A percentile compares a stretch with the other conserved stretches of the same genome.
Evolutionary conservation across 2,888 invertebrate species (phyloP).

Genomic region (Tetragonula carbonaria): DNA sequence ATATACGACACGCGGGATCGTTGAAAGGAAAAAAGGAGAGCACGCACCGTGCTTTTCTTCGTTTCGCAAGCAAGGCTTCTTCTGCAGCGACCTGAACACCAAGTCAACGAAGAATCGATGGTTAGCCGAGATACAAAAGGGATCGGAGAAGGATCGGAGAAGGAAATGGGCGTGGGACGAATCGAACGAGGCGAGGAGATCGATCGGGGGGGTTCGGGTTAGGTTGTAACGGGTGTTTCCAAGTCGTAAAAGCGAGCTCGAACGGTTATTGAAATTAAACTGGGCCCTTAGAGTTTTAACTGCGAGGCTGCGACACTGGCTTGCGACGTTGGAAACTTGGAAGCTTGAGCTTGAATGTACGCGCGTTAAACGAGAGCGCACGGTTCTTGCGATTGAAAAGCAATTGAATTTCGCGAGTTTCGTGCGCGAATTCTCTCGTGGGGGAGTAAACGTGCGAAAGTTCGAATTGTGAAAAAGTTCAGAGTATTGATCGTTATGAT

Average conservation of each 20-base stretch:
- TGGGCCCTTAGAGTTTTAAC: too few species aligned
- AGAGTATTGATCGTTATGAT: too few species aligned
- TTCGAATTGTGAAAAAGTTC: too few species aligned
- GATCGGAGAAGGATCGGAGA: background rate
- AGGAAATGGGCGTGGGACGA: constrained; percentile 3
- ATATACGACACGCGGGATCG: constrained; percentile 31
- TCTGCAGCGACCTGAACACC: background rate
- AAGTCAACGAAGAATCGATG: background rate
- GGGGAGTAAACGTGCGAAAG: too few species aligned
- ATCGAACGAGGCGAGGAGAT: constrained; percentile 3
- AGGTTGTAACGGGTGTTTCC: background rate
- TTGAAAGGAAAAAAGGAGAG: background rate
- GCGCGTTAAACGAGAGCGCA: too few species aligned
- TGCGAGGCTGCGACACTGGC: too few species aligned
- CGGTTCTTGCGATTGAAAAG: too few species aligned
- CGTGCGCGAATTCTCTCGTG: too few species aligned
- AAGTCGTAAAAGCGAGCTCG: background rate
- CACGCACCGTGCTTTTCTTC: constrained; percentile 9
- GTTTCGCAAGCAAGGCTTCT: background rate
- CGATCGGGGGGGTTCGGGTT: background rate
- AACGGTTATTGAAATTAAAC: background rate
- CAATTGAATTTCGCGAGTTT: too few species aligned
- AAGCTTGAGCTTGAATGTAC: too few species aligned
- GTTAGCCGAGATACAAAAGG: background rate
- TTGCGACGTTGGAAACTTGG: too few species aligned